Base-by-base conservation (phyloP, 2,797 vertebrate genomes). In the Setipinna tenuifilis region DNA sequence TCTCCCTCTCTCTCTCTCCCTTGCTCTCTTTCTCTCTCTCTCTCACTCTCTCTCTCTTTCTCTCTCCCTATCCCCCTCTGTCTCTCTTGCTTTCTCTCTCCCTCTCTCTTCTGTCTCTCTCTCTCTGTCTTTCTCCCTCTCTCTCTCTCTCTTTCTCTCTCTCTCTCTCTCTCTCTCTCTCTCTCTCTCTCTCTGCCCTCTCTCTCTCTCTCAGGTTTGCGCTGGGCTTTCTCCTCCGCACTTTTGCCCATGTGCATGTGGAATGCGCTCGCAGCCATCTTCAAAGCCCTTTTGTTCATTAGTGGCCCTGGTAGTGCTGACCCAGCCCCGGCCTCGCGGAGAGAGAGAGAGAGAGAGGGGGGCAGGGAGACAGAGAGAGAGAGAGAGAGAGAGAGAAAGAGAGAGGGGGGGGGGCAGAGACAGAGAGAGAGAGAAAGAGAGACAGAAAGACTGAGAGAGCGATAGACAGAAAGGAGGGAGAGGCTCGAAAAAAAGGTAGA, bases 271-370 rank as follows among this genome's bases (percentile, higher is more conserved):
- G 48, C 85, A 78, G 57, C 88, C 88, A 87, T 90, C 81, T 92
- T 95, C 90, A 94, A 94, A 92, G 93, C 89, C 84, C 87, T 92
- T 94, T 95, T 94, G 94, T 95, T 93, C 84, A 81, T 84, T 82
- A 82, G 82, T 83, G 87, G 86, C 78, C 86, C 23, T 85, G 90
- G 91, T 92, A 92, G 91, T 90, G 87, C 89, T 87, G 91, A 95
- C 92, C 93, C 89, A 91, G 89, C 85, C 85, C 82, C 90, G 88
- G 89, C 90, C 87, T 83, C 83, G 80, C 82, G 85, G 84, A 83
- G 50, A 16, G 62, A 84, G 85, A 88, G 87, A 68, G 25, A 89
- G 59, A 0, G 61, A 89, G 86, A 88, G 75, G 93, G 85, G 91
- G 86, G 88, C 84, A 83, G 81, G 78, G 44, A 41, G 61, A 83